phyloP scores from a whole-genome alignment of 2,888 invertebrate species.

The Neoitamus cyanurus region DNA sequence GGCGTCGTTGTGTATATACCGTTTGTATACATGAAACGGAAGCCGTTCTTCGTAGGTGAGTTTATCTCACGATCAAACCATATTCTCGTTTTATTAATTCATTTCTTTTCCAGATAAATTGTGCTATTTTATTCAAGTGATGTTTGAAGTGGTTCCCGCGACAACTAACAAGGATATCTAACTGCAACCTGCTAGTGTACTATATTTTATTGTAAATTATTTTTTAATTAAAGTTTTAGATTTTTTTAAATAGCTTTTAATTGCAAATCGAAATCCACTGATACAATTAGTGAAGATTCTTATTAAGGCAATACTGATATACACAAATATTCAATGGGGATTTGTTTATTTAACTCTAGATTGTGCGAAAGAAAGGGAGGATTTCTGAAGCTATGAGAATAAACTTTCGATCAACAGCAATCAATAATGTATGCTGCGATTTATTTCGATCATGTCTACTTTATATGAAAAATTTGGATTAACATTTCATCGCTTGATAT shows the following conservation, averaged over 20 bases:
- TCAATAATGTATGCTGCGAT: too few relatives aligned
- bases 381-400: not conserved
- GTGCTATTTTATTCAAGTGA: slow-evolving; percentile 73
- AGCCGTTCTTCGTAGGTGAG: slow-evolving; percentile 75
- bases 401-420: not conserved
- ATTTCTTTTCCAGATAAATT: slow-evolving; percentile 71
- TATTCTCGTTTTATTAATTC: slow-evolving; percentile 45
- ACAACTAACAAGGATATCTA: slow-evolving; percentile 50
- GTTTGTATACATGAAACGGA: slow-evolving; percentile 77
- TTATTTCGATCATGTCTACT: too few relatives aligned
- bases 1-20: slow-evolving; percentile 79
- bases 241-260: not conserved
- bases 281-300: too few relatives aligned
- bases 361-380: not conserved
- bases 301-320: too few relatives aligned
- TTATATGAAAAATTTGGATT: too few relatives aligned
- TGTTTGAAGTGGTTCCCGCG: slow-evolving; percentile 75
- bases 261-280: not conserved
- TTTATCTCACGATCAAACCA: slow-evolving; percentile 41
- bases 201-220: slow-evolving; percentile 17
- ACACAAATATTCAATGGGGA: not conserved
- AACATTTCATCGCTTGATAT: too few relatives aligned
- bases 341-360: not conserved
- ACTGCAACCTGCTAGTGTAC: not conserved
- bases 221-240: slow-evolving; percentile 14